phyloP scores from a whole-genome alignment of 2,113 vertebrate genomes.

The Mungos mungo region DNA sequence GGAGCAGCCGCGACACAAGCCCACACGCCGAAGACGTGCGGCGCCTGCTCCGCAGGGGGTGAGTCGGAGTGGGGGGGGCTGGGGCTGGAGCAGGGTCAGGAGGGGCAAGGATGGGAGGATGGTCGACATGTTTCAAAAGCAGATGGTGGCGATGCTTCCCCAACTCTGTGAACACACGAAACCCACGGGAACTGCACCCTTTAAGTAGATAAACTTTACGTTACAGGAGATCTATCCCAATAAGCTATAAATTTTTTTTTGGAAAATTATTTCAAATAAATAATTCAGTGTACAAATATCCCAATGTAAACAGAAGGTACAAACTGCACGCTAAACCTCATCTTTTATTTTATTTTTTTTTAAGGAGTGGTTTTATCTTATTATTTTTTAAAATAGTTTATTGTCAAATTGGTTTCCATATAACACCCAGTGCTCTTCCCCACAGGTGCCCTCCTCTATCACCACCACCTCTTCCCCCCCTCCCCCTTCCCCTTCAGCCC shows the following conservation, averaged over 20 bases:
- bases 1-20: background rate
- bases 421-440: no score
- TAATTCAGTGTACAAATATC: background rate
- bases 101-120: no score
- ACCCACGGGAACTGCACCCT: background rate
- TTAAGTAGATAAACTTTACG: background rate
- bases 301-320: background rate
- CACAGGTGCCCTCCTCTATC: no score
- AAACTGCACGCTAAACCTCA: no score
- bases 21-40: fast-evolving
- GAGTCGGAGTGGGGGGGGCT: background rate
- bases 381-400: no score
- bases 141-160: background rate
- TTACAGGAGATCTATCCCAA: background rate
- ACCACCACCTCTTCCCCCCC: no score
- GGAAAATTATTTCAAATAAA: background rate
- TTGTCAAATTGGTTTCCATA: no score
- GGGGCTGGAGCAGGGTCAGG: no score
- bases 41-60: background rate
- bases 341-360: background rate
- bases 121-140: background rate
- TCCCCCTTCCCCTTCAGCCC: no score
- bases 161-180: background rate
- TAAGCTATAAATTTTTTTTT: background rate
- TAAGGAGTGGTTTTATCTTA: no score